Base-by-base conservation (phyloP, 2,113 vertebrate species). In the Chunga burmeisteri region DNA sequence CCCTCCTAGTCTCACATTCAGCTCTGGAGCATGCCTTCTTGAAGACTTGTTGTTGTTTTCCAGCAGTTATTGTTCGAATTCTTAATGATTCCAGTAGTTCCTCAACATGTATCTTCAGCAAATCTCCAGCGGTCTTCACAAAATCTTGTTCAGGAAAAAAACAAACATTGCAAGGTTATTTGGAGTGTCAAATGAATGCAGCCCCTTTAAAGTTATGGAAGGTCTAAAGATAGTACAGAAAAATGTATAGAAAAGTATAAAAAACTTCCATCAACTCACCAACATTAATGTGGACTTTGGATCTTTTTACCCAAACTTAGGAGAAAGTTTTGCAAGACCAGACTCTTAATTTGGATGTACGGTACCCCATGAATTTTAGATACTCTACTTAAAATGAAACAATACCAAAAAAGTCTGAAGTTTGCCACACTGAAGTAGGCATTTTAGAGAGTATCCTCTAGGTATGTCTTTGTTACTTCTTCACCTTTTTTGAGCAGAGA, bases 1-100 rank as follows among this genome's bases (percentile, higher is more conserved):
- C 99, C 85, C 99, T 99, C 90, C 99, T 98, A 19, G 99, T 97
- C 65, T 97, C 96, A 49, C 99, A 99, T 91, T 99, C 99, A 0
- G 98, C 93, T 93, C 88, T 98, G 70, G 98, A 98, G 92, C 99
- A 99, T 0, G 99, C 99, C 97, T 99, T 99, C 74, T 95, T 97
- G 87, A 99, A 98, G 66, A 98, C 95, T 2, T 98, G 99, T 79
- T 98, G 99, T 77, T 98, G 98, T 79, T 95, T 99, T 30, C 99
- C 99, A 3, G 99, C 99, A 58, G 96, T 98, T 93, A 99, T 98
- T 34, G 96, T 99, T 94, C 99, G 98, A 58, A 99, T 98, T 32
- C 59, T 96, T 27, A 99, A 70, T 9, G 98, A 98, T 17, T 97
- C 97, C 91, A 98, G 96, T 16, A 99, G 97, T 8, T 98, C 94